Evolutionary conservation across 2,888 invertebrate genomes (phyloP), one percentile per base, ranked within the genome.

Genomic region (Ophioninae sp.): DNA sequence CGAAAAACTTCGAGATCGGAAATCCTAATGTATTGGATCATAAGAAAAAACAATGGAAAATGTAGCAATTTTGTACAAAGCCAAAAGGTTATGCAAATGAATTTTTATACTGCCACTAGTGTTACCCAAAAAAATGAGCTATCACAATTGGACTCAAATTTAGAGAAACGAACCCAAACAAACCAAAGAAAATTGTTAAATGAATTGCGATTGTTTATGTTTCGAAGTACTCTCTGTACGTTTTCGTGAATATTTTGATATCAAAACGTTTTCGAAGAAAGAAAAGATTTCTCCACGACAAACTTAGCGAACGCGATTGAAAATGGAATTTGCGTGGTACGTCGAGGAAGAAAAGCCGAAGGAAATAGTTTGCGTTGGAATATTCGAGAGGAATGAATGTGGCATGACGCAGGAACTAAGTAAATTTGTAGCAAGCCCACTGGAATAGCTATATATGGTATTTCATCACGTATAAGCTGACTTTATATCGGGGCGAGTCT

Each of bases 381-480:
- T 10, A 13, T 44, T 21, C 23, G 50, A 21, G 30, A 1, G 30
- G 30, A 76, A 39, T 21, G 61, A 68, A 50, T 20, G 67, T 59
- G 50, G 65, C 67, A 59, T 77, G 81, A 76, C 76, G 81, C 23
- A 62, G 21, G 62, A 82, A 78, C 78, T 69, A 56, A 41, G 37
- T 74, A 82, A 82, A 75, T 70, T 82, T 61, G 70, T 30, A 44
- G 21, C 37, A 65, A 44, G 59, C 65, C 65, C 37, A n/a, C 7
- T 50, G 50, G 57, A 50, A 44, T 44, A 7, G 17, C 64, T 13
- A 44, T 2, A 23, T 2, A 23, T 20, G 17, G 21, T 10, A 30
- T 13, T 20, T 20, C 44, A 41, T 61, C 6, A 69, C 41, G 64
- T 57, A 70, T 37, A 78, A 75, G 37, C 65, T 75, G 57, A 67